A percentile compares a stretch with the other conserved stretches of the same genome.
Evolutionary conservation across 1,140 invertebrate genomes (phyloP).

Genomic region (Araneus ventricosus): DNA sequence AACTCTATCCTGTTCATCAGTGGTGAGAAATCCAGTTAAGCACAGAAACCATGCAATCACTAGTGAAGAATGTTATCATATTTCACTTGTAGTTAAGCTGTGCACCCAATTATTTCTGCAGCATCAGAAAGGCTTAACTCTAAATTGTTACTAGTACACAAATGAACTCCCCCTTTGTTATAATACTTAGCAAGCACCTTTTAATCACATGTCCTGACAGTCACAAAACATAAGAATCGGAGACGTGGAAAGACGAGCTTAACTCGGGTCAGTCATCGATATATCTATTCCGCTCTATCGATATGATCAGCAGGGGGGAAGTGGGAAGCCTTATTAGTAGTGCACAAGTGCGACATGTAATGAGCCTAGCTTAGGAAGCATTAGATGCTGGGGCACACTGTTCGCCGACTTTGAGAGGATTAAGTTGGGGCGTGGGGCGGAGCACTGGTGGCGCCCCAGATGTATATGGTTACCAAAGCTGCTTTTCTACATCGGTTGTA

Average conservation of each 20-base stretch:
- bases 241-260: slow-evolving; percentile 13
- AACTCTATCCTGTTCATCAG: not conserved
- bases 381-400: slow-evolving; percentile 32
- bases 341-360: slow-evolving; percentile 56
- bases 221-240: slow-evolving; percentile 28
- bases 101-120: slow-evolving; percentile 4
- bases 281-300: slow-evolving; percentile 20
- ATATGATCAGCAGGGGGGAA: not conserved
- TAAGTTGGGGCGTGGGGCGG: not conserved
- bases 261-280: not conserved
- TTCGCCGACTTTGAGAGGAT: slow-evolving; percentile 59
- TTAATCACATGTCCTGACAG: not conserved
- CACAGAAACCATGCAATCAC: not conserved
- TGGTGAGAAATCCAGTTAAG: not conserved
- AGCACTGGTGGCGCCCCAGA: not conserved
- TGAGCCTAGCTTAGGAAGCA: slow-evolving; percentile 55
- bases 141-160: not conserved
- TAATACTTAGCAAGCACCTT: not conserved
- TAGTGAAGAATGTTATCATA: slow-evolving; percentile 22
- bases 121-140: not conserved
- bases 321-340: slow-evolving; percentile 38
- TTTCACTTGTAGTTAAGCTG: slow-evolving; percentile 1
- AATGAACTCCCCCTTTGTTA: not conserved
- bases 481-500: slow-evolving; percentile 11
- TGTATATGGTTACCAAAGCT: slow-evolving; percentile 26